Base-by-base conservation (phyloP, 2,797 vertebrate species). In the Spea hammondii region DNA sequence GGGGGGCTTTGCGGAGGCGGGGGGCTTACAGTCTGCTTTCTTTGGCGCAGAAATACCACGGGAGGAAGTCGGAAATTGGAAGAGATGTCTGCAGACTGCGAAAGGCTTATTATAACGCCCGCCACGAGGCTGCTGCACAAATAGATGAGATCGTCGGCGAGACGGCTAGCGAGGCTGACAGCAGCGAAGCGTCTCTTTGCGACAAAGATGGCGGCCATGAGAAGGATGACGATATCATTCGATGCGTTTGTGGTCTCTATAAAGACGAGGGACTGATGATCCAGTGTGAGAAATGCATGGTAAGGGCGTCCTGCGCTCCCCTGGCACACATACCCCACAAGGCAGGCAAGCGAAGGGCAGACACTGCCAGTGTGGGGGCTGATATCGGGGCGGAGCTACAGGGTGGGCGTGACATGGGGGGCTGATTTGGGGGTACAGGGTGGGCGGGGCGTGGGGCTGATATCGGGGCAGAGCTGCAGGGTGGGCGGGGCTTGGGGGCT, bases 251-350 rank as follows among this genome's bases (percentile, higher is more conserved):
- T 66, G 97, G 96, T 87, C 95, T 99, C 90, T 98, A 97, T 91
- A 98, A 97, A 86, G 97, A 99, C 0, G 97, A 99, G 85, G 97
- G 97, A 74, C 93, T 99, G 74, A 99, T 99, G 97, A 99, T 98
- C 90, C 97, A 99, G 89, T 98, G 97, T 65, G 97, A 98, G 81
- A 98, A 98, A 88, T 99, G 97, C 92, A 97, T 99, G 97, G 97
- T 98, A 84, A 90, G 88, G 72, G 10, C 32, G 0, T 32, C 32
- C 32, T 32, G 32, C 32, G 2, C 32, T 3, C 32, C 32, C 32
- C 32, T 32, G 32, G 32, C 32, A 32, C 32, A 32, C 32, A 32
- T 32, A 1, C 32, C 32, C 32, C 32, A 32, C 32, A 32, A 32
- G 2, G 32, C 32, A 3, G 32, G 32, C 32, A 32, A 32, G 32